Percentiles rank a stretch among this genome's conserved stretches.
Evolutionary conservation across 2,888 invertebrate genomes (phyloP).

Genomic region (Sicus ferrugineus): DNA sequence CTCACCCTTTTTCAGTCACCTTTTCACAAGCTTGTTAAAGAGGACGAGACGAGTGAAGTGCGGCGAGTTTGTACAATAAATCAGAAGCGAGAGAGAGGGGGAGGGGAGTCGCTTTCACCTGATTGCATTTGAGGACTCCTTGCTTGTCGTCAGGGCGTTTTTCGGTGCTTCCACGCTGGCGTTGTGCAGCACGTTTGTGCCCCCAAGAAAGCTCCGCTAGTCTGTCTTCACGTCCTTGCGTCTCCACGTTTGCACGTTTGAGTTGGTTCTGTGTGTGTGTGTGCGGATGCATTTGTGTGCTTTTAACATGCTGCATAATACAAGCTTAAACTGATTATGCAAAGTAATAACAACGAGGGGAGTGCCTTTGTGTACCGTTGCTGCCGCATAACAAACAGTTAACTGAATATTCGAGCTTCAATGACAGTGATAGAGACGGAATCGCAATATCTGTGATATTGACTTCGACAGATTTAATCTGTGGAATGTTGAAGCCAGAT

Average conservation of each 20-base stretch:
- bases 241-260: conserved; percentile 5
- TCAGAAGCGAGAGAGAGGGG: background rate
- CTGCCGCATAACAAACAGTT: no score
- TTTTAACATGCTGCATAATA: conserved; percentile 5
- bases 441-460: no score
- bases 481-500: no score
- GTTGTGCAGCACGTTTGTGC: conserved; percentile 2
- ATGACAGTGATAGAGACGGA: no score
- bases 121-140: no score
- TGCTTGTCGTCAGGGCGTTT: background rate
- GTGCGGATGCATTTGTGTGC: conserved; percentile 22
- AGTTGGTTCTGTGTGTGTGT: conserved; percentile 29
- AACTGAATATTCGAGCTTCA: no score
- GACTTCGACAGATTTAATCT: no score
- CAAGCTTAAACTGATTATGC: conserved; percentile 28
- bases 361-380: background rate
- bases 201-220: background rate
- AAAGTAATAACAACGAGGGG: conserved; percentile 6
- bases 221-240: background rate
- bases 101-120: background rate
- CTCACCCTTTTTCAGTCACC: background rate
- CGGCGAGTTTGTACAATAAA: background rate
- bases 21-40: no score
- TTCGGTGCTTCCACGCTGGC: background rate
- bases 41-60: no score